Conservation (phyloP, 2,888 invertebrate species). For the Leucoma salicis region DNA sequence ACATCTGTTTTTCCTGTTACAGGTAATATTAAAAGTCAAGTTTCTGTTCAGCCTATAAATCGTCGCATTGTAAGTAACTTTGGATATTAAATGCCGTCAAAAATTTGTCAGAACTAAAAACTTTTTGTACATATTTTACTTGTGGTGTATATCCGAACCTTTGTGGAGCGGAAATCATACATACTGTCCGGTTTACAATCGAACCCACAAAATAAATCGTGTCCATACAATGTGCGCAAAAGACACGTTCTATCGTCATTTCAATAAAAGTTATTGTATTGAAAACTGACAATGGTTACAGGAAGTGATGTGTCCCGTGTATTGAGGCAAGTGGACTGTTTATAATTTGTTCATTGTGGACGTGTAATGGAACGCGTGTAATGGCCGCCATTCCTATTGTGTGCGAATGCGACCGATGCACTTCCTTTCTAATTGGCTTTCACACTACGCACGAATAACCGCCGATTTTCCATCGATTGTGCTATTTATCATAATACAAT, state of each 20-base stretch:
- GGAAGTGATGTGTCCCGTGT: slow-evolving; percentile 76
- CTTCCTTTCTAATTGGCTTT: slow-evolving; percentile 71
- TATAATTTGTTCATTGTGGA: slow-evolving; percentile 79
- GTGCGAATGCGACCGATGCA: slow-evolving; percentile 49
- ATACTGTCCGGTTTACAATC: slow-evolving; percentile 67
- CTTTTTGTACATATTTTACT: slow-evolving; percentile 51
- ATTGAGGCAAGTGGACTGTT: slow-evolving; percentile 79
- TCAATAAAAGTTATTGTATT: slow-evolving; percentile 81
- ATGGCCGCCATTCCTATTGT: slow-evolving; percentile 54
- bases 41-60: slow-evolving; percentile 43
- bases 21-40: slow-evolving; percentile 59
- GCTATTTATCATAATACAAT: too few species aligned
- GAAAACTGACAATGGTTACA: slow-evolving; percentile 75
- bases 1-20: slow-evolving; percentile 52
- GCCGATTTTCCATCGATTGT: too few species aligned
- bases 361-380: slow-evolving; percentile 67
- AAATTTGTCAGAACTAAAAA: slow-evolving; percentile 61
- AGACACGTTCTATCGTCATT: slow-evolving; percentile 71
- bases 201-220: slow-evolving; percentile 68
- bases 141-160: slow-evolving; percentile 54
- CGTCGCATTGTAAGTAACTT: slow-evolving; percentile 47
- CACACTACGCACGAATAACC: slow-evolving; percentile 48
- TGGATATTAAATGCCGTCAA: slow-evolving; percentile 45
- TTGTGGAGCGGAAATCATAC: slow-evolving; percentile 69
- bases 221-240: slow-evolving; percentile 61